phyloP scores from a whole-genome alignment of 2,797 vertebrate species.

The Sebastes miniatus region DNA sequence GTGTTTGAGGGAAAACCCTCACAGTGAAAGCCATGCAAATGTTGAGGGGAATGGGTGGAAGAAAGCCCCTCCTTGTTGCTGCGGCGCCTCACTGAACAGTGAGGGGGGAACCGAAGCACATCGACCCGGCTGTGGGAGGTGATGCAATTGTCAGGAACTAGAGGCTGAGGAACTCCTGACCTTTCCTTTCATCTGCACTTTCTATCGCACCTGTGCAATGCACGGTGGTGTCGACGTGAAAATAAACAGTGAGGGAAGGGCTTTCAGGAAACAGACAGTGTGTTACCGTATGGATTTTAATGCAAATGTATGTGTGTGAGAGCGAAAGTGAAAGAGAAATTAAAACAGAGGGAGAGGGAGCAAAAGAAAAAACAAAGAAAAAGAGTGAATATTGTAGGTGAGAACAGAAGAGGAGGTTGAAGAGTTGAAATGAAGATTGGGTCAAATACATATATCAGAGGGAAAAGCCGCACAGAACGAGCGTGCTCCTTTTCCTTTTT shows the following conservation, averaged over 20 bases:
- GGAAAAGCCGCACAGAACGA: not conserved
- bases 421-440: not conserved
- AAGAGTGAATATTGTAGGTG: no score
- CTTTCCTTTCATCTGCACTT: constrained; percentile 59
- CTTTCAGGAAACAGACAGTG: constrained; percentile 22
- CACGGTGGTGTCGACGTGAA: constrained; percentile 9
- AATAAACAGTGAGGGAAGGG: not conserved
- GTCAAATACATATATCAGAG: not conserved
- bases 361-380: not conserved
- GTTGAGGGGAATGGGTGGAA: constrained; percentile 50
- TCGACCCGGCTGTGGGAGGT: constrained; percentile 46
- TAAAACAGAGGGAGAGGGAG: constrained; percentile 15
- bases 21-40: constrained; percentile 52
- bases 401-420: not conserved
- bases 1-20: constrained; percentile 62
- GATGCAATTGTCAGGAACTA: constrained; percentile 64
- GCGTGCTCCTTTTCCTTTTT: not conserved
- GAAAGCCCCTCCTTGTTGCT: constrained; percentile 54
- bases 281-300: not conserved
- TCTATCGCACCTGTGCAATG: constrained; percentile 45
- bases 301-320: not conserved
- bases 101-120: constrained; percentile 42
- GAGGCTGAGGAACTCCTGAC: constrained; percentile 71
- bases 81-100: constrained; percentile 29
- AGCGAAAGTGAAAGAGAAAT: not conserved